phyloP scores from a whole-genome alignment of 1,140 invertebrate species.

The Pogonognathellus flavescens region DNA sequence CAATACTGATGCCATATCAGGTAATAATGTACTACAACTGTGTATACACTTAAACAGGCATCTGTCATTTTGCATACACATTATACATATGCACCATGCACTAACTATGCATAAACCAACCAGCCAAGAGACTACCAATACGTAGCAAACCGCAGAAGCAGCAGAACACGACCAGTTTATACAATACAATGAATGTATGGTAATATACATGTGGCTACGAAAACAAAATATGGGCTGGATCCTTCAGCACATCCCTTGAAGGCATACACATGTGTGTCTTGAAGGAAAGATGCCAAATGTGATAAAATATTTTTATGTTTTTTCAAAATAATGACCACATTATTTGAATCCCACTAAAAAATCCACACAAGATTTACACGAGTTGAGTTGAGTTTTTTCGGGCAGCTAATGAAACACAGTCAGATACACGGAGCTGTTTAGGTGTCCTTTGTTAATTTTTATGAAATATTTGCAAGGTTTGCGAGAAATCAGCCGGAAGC shows the following conservation, averaged over 20 bases:
- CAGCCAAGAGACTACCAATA: not conserved
- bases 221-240: not conserved
- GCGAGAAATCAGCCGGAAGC: constrained; percentile 44
- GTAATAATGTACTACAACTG: constrained; percentile 2
- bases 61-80: not conserved
- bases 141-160: not conserved
- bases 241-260: not conserved
- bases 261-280: constrained; percentile 10
- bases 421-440: not conserved
- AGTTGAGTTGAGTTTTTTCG: not conserved
- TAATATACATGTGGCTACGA: not conserved
- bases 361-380: constrained; percentile 5
- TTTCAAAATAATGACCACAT: constrained; percentile 17
- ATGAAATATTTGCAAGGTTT: constrained; percentile 38
- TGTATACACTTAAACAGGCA: constrained; percentile 20
- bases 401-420: not conserved
- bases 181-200: not conserved
- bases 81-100: not conserved
- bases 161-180: not conserved
- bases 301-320: constrained; percentile 22
- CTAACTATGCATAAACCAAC: not conserved
- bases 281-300: not conserved
- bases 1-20: constrained; percentile 12
- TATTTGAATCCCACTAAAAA: constrained; percentile 30
- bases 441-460: constrained; percentile 26